These are phyloP conservation scores for Drosophila simulans DNA, from an alignment of 1,140 invertebrate genomes.

Conservation along the genomic window DNA sequence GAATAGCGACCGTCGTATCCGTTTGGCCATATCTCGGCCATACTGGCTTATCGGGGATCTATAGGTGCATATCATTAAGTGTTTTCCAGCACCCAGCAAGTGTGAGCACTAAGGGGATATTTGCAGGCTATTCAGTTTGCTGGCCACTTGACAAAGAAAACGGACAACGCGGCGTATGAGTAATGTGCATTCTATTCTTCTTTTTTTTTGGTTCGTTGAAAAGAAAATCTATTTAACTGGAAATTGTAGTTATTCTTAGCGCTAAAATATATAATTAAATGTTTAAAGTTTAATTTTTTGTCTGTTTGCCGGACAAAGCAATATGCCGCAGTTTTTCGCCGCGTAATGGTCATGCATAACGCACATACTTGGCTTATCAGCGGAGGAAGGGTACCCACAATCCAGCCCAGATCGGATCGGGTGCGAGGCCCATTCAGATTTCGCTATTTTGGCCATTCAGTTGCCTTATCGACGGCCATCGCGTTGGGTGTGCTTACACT, in stretches of 20 bases:
- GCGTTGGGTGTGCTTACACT: slow-evolving; percentile 31
- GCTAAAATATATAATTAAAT: no score
- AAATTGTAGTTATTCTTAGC: no score
- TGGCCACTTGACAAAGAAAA: no score
- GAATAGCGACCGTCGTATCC: slow-evolving; percentile 23
- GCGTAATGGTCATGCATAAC: neutral
- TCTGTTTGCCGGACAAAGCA: no score
- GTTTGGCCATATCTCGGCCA: slow-evolving; percentile 3
- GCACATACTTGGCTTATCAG: slow-evolving; percentile 7
- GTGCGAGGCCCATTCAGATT: slow-evolving; percentile 22
- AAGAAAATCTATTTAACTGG: no score
- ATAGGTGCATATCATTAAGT: slow-evolving; percentile 34
- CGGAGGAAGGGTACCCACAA: neutral
- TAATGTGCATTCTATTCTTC: no score
- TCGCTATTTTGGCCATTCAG: slow-evolving; percentile 42
- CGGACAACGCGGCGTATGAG: no score
- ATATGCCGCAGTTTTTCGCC: neutral
- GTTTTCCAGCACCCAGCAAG: neutral
- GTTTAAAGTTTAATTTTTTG: no score
- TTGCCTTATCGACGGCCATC: slow-evolving; percentile 85
- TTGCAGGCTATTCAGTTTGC: no score
- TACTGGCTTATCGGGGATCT: slow-evolving; percentile 15
- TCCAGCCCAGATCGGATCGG: slow-evolving; percentile 17
- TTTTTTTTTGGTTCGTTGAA: no score
- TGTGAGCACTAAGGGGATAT: neutral